Evolutionary conservation across 1,140 invertebrate species (phyloP).

Genomic region (Nephotettix cincticeps): DNA sequence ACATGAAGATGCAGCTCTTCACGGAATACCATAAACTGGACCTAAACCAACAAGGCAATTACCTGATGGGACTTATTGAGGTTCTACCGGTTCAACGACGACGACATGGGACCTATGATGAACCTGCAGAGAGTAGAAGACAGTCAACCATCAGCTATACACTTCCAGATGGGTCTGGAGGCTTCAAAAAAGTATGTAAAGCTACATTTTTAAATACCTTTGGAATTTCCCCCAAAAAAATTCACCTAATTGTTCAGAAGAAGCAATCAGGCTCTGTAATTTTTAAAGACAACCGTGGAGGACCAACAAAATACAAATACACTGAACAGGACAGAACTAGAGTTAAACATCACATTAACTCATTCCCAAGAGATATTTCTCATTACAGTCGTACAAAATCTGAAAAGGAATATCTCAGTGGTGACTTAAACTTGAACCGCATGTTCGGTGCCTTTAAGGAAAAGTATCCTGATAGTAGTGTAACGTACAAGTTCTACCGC

Average conservation of each 20-base stretch:
- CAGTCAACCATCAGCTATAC: slow-evolving; percentile 17
- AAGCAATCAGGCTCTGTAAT: not conserved
- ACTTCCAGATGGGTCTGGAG: slow-evolving; percentile 20
- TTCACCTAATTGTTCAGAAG: slow-evolving; percentile 9
- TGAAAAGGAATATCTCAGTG: slow-evolving; percentile 19
- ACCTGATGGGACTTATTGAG: no score
- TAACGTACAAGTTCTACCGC: slow-evolving; percentile 25
- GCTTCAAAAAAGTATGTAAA: slow-evolving; percentile 22
- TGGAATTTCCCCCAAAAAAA: slow-evolving; percentile 26
- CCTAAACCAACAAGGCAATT: not conserved
- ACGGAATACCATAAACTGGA: not conserved
- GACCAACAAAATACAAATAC: slow-evolving; percentile 13
- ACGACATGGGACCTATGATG: slow-evolving; percentile 23
- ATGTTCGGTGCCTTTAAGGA: slow-evolving; percentile 16
- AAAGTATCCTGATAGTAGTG: slow-evolving; percentile 28
- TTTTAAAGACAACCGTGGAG: slow-evolving; percentile 12
- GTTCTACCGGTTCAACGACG: no score
- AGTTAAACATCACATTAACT: slow-evolving; percentile 9
- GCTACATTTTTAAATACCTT: slow-evolving; percentile 16
- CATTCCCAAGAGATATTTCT: not conserved
- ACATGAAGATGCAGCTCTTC: slow-evolving; percentile 1
- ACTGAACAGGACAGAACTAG: not conserved
- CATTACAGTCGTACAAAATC: not conserved
- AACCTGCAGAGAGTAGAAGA: slow-evolving; percentile 20
- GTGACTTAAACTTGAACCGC: slow-evolving; percentile 2